Conservation (phyloP, 2,113 vertebrate genomes). For the Lophius piscatorius region DNA sequence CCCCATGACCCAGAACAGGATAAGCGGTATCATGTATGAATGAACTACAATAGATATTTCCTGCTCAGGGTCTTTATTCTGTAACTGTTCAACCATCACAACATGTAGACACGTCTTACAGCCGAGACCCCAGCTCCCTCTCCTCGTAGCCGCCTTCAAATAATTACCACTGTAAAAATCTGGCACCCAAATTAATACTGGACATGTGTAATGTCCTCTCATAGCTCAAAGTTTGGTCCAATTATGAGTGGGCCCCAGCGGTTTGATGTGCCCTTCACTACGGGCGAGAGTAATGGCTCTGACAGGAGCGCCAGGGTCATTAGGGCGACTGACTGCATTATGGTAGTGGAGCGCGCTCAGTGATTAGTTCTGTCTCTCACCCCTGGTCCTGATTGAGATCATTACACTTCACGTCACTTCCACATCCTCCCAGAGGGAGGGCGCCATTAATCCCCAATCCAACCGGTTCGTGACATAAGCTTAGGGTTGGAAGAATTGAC, state of each 20-base stretch:
- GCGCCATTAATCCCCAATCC: slow-evolving; percentile 67
- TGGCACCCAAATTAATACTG: slow-evolving; percentile 81
- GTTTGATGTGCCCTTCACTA: slow-evolving; percentile 76
- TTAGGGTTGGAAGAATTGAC: slow-evolving; percentile 35
- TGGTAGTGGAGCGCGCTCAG: slow-evolving; percentile 74
- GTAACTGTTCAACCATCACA: too few species aligned
- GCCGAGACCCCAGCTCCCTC: too few species aligned
- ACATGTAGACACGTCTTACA: too few species aligned
- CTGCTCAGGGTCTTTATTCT: too few species aligned
- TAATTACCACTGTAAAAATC: slow-evolving; percentile 84
- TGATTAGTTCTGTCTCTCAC: slow-evolving; percentile 83
- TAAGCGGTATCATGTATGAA: too few species aligned
- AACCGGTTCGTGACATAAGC: slow-evolving; percentile 43
- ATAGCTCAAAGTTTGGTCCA: slow-evolving; percentile 87
- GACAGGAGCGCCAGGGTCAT: slow-evolving; percentile 80
- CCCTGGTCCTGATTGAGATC: slow-evolving; percentile 80
- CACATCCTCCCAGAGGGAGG: slow-evolving; percentile 76
- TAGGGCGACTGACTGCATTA: slow-evolving; percentile 83
- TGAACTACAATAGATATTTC: too few species aligned
- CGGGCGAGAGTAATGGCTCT: slow-evolving; percentile 80
- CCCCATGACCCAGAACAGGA: too few species aligned
- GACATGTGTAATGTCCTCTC: slow-evolving; percentile 84
- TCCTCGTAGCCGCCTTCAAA: slow-evolving; percentile 61
- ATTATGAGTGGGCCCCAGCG: slow-evolving; percentile 78
- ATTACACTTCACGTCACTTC: slow-evolving; percentile 81